These are phyloP conservation scores for Pseudococcus longispinus DNA, from an alignment of 2,888 invertebrate species.

Conservation along the genomic window DNA sequence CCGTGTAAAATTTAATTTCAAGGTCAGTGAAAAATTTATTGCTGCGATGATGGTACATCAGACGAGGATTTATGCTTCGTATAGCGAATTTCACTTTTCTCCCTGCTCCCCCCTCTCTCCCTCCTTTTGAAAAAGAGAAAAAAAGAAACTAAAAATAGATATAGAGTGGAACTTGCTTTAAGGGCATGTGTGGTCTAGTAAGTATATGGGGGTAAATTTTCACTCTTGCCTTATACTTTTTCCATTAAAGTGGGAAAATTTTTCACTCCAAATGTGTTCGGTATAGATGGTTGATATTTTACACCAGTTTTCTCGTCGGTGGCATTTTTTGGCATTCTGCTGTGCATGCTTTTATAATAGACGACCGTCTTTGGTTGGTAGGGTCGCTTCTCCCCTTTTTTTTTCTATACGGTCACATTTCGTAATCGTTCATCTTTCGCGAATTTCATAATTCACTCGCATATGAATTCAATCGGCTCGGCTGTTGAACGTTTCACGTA, in stretches of 20 bases:
- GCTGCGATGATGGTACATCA: neutral
- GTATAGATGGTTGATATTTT: neutral
- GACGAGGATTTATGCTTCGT: neutral
- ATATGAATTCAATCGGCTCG: neutral
- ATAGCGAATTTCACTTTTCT: neutral
- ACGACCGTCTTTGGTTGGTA: neutral
- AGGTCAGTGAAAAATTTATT: neutral
- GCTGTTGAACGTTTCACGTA: neutral
- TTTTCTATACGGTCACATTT: neutral
- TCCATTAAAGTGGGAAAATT: neutral
- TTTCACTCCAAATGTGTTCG: neutral
- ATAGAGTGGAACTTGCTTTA: neutral
- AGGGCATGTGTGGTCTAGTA: neutral
- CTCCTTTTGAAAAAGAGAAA: neutral
- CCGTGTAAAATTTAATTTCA: conserved; percentile 1
- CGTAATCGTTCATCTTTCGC: neutral
- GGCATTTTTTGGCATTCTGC: neutral
- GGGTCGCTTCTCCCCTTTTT: neutral
- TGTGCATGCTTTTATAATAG: neutral
- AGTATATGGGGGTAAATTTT: neutral
- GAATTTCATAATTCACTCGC: neutral
- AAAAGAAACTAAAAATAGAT: neutral
- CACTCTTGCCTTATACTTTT: neutral
- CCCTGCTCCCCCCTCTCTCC: neutral
- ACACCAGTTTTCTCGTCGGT: neutral